phyloP scores from a whole-genome alignment of 35 echinoderm and acorn worm genomes.

The Ptychodera flava region DNA sequence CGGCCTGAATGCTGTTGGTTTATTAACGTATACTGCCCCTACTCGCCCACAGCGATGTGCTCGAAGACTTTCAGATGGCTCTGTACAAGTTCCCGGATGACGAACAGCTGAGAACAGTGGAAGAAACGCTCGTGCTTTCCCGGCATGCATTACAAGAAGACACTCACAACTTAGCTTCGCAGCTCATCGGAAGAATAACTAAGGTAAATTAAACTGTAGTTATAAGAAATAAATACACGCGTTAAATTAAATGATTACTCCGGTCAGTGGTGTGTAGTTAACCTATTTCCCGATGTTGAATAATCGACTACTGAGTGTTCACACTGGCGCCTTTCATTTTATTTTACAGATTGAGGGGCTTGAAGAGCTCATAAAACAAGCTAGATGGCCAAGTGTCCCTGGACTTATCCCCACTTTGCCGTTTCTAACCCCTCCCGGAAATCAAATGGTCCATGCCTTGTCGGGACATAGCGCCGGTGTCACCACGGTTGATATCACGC shows the following conservation, averaged over 20 bases:
- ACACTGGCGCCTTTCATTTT: background rate
- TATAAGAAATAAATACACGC: too few relatives aligned
- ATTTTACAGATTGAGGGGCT: background rate
- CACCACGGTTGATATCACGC: background rate
- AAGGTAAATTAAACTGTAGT: background rate
- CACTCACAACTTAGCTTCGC: background rate
- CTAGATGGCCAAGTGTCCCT: background rate
- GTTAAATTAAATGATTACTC: too few relatives aligned
- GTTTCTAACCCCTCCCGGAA: slow-evolving; percentile 65
- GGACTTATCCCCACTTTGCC: slow-evolving; percentile 38
- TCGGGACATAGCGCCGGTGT: slow-evolving; percentile 28
- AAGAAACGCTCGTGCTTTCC: background rate
- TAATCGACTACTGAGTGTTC: too few relatives aligned
- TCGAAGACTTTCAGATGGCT: background rate
- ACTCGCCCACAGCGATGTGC: background rate
- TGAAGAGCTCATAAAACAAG: background rate
- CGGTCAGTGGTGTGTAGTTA: too few relatives aligned
- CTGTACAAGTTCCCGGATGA: background rate
- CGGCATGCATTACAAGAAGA: background rate
- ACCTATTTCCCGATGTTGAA: too few relatives aligned
- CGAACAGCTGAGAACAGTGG: background rate
- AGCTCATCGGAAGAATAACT: background rate
- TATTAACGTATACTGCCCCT: too few relatives aligned
- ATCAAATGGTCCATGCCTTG: slow-evolving; percentile 48
- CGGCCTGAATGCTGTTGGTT: too few relatives aligned